Percentiles rank a stretch among this genome's conserved stretches.
These are phyloP conservation scores for Torymus tubicola DNA, from an alignment of 2,888 invertebrate species.

Conservation along the genomic window DNA sequence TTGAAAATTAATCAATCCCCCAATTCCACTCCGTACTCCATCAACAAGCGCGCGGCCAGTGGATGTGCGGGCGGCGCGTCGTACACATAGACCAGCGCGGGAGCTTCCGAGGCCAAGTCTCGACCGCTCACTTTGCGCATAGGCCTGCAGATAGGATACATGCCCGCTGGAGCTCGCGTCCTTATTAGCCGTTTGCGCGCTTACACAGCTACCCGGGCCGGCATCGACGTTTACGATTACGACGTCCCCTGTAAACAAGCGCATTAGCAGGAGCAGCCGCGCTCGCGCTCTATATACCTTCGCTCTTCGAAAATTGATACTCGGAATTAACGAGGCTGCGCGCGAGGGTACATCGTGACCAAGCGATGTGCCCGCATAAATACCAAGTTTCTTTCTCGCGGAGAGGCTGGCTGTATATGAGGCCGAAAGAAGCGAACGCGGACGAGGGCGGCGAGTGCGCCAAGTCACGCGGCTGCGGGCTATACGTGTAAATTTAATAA, in stretches of 20 bases:
- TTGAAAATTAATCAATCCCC: no score
- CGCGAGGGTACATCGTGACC: background rate
- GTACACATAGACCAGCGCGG: no score
- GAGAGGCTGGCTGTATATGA: background rate
- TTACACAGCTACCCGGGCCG: background rate
- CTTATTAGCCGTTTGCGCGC: no score
- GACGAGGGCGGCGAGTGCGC: background rate
- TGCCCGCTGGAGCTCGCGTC: background rate
- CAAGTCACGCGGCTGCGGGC: conserved; percentile 45
- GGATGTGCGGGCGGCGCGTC: no score
- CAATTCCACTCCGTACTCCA: background rate
- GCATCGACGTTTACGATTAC: conserved; percentile 48
- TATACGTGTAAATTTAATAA: conserved; percentile 73
- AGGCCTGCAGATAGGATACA: no score
- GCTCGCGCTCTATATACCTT: no score
- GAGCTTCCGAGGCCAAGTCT: no score
- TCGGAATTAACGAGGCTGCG: conserved; percentile 35
- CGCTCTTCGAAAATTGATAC: conserved; percentile 49
- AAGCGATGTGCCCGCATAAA: conserved; percentile 8
- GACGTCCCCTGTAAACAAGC: conserved; percentile 45
- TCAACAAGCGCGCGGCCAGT: no score
- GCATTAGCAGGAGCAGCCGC: conserved; percentile 15
- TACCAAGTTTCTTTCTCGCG: background rate
- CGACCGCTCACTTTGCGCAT: no score
- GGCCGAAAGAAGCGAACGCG: background rate